These are phyloP conservation scores for Ambastaia sidthimunki DNA, from an alignment of 2,797 vertebrate genomes.

Conservation along the genomic window DNA sequence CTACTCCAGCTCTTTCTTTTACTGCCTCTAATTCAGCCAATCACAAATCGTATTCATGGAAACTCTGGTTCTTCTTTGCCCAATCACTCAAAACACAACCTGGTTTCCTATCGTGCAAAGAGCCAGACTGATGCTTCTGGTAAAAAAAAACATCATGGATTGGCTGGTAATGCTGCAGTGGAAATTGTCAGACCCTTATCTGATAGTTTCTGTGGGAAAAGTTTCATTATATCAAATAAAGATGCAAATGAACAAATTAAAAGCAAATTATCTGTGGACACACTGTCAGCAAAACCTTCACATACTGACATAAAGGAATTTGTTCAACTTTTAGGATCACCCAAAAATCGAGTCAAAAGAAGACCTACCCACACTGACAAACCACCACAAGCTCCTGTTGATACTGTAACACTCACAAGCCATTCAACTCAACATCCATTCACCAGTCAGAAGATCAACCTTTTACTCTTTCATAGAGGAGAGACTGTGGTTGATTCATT, in stretches of 20 bases:
- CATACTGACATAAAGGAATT: slow-evolving; percentile 44
- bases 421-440: slow-evolving; percentile 49
- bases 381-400: slow-evolving; percentile 61
- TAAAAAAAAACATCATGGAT: slow-evolving; percentile 55
- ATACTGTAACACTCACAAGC: slow-evolving; percentile 51
- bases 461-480: slow-evolving; percentile 16
- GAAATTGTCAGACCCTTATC: slow-evolving; percentile 19
- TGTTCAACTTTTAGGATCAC: slow-evolving; percentile 49
- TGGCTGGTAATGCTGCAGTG: slow-evolving; percentile 5
- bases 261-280: background rate
- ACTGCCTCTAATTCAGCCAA: slow-evolving; percentile 63
- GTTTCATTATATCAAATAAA: background rate
- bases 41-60: slow-evolving; percentile 66
- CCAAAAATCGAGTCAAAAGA: slow-evolving; percentile 60
- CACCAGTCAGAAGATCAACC: slow-evolving; percentile 28
- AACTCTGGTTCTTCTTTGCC: slow-evolving; percentile 65
- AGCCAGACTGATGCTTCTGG: slow-evolving; percentile 69
- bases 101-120: slow-evolving; percentile 63
- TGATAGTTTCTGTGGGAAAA: slow-evolving; percentile 4
- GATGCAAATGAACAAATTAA: slow-evolving; percentile 17
- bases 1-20: slow-evolving; percentile 66
- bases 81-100: slow-evolving; percentile 59
- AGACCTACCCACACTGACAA: slow-evolving; percentile 56
- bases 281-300: slow-evolving; percentile 34
- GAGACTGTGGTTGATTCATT: slow-evolving; percentile 44